Evolutionary conservation across 2,113 vertebrate genomes (phyloP), one percentile per base, ranked within the genome.

Genomic region (Daphoenositta chrysoptera): DNA sequence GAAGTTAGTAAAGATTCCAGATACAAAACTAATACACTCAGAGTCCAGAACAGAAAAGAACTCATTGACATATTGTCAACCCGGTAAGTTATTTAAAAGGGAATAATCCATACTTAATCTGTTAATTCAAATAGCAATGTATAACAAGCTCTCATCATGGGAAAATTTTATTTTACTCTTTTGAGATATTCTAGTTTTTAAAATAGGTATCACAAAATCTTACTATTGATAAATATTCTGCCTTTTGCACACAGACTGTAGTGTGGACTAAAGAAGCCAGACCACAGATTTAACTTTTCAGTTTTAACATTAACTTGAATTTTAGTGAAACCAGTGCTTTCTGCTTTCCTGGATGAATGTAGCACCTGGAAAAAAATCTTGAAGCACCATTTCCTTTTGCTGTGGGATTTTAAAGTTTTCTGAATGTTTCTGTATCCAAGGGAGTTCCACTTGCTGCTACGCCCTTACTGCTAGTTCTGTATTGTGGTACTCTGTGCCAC

Each of bases 11-110:
- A 97, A 56, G 97, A 99, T 78, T 92, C 97, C 19, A 98, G 97
- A 72, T 99, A 98, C 95, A 99, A 97, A 97, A 99, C 96, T 85
- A 99, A 99, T 96, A 94, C 95, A 28, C 98, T 99, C 86, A 97
- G 99, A 91, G 99, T 99, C 58, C 96, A 98, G 75, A 98, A 99
- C 96, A 98, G 99, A 80, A 97, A 97, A 93, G 96, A 98, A 40
- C 98, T 99, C 90, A 96, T 98, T 94, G 94, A 96, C 68, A 95
- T 96, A 50, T 92, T 99, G 33, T 98, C 98, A 58, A 68, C 96
- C 61, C 97, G 99, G 99, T 99, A 98, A 95, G 97, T 96, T 80
- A 78, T 66, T 69, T 80, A 42, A 47, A 64, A 47, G 30, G 15
- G 28, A 76, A 70, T 31, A 68, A 86, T 60, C 78, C 11, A 51